A percentile compares a stretch with the other conserved stretches of the same genome.
Evolutionary conservation across 2,113 vertebrate genomes (phyloP).

Genomic region (Pseudorhombus dupliciocellatus): DNA sequence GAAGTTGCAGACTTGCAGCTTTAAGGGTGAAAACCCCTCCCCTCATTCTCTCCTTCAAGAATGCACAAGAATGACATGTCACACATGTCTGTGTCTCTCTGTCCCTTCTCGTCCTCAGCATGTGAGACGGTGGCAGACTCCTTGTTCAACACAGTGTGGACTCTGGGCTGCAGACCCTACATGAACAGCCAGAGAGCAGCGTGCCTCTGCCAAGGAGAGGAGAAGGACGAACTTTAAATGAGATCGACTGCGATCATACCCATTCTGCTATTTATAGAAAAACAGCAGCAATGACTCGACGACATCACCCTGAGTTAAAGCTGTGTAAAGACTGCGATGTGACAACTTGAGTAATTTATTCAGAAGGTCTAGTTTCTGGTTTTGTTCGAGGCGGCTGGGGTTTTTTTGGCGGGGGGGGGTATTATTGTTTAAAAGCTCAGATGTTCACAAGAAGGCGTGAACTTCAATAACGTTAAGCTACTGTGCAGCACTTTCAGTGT

Average conservation of each 20-base stretch:
- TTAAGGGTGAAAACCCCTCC: not conserved
- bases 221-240: conserved; percentile 88
- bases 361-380: conserved; percentile 23
- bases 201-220: conserved; percentile 91
- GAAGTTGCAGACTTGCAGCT: not conserved
- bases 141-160: conserved; percentile 95
- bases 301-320: not conserved
- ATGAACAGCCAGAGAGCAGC: conserved; percentile 97
- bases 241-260: conserved; percentile 7
- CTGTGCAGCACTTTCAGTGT: not conserved
- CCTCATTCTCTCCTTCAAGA: too few species aligned
- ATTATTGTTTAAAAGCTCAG: not conserved
- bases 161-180: conserved; percentile 95
- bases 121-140: conserved; percentile 93
- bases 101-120: conserved; percentile 73
- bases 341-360: conserved; percentile 66
- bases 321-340: conserved; percentile 5
- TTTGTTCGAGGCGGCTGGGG: conserved; percentile 9
- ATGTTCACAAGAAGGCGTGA: not conserved
- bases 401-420: not conserved
- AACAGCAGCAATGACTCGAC: not conserved
- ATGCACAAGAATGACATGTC: too few species aligned
- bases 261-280: conserved; percentile 24
- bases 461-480: not conserved
- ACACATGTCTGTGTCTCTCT: not conserved